Base-by-base conservation (phyloP, 2,888 invertebrate species). In the Pseudanteris insignis region DNA sequence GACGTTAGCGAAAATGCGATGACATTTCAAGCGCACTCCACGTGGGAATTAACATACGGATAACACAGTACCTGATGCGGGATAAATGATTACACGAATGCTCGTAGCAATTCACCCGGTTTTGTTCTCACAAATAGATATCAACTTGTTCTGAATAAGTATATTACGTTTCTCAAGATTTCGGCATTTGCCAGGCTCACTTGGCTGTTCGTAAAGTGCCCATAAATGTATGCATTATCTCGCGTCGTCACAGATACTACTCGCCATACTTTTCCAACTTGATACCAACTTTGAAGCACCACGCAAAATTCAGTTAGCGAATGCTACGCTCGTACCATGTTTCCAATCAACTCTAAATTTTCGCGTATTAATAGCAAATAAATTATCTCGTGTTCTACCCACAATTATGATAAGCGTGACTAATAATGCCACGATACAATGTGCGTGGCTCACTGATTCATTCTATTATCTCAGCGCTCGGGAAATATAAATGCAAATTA, bases 1-100 rank as follows among this genome's bases (percentile, higher is more conserved):
- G 26, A 51, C 50, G 51, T 51, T 50, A 50, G 46, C 58, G 58
- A 51, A 50, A 48, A 50, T 44, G 38, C 58, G 46, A 58, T 54
- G 66, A 62, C 64, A 63, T 63, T 40, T 61, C 46, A 59, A 55
- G 63, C 55, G 28, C 57, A 54, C 58, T 47, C 55, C 47, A 48
- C 46, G 37, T 41, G 60, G 63, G 63, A 68, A 69, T 72, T 71
- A 72, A 68, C 68, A 68, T 68, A 68, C 64, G 67, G 67, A 55
- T 69, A 71, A 69, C n/a, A 70, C 69, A 67, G 57, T 43, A 36
- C 37, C 30, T 53, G 38, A 40, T 34, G 41, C 9, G 46, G 53
- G 51, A 46, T 50, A 55, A 51, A 59, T 59, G 38, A 40, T 59
- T 30, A 33, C 44, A 25, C 9, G 34, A 9, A 14, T 40, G 44